Conservation (phyloP, 2,888 invertebrate species). For the Pristionchus maxplancki region DNA sequence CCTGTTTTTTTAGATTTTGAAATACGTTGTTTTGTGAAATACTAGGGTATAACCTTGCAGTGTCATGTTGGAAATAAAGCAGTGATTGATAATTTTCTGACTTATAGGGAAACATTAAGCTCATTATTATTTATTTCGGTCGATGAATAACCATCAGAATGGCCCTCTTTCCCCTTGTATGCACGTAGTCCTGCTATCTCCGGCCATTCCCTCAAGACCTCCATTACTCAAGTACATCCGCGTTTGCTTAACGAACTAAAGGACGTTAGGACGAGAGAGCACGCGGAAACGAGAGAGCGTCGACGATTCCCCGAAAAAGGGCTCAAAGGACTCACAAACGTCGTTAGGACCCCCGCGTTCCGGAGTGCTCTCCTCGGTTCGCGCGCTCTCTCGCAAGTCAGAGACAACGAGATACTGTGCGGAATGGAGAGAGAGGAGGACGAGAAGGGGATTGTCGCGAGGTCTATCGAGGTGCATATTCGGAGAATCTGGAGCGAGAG, state of each 20-base stretch:
- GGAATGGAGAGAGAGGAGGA: not conserved
- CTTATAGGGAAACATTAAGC: too few species aligned
- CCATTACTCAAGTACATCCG: not conserved
- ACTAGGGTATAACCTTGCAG: not conserved
- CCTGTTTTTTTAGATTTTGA: not conserved
- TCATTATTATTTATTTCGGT: too few species aligned
- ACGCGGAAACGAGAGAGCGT: not conserved
- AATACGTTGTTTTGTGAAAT: not conserved
- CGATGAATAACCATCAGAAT: not conserved
- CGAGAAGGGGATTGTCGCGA: not conserved
- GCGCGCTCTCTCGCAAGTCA: not conserved
- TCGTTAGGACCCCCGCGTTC: constrained; percentile 25
- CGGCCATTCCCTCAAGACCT: not conserved
- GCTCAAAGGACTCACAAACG: not conserved
- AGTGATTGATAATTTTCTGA: too few species aligned
- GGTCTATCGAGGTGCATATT: not conserved
- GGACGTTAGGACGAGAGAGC: not conserved
- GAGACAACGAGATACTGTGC: not conserved
- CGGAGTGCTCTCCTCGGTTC: not conserved
- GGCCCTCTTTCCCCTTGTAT: not conserved
- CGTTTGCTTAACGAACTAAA: constrained; percentile 19
- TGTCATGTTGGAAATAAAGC: not conserved
- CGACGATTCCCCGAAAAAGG: not conserved
- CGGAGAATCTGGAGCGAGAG: not conserved
- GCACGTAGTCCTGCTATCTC: too few species aligned